Evolutionary conservation across 2,113 vertebrate species (phyloP).

Genomic region (Percina caprodes): DNA sequence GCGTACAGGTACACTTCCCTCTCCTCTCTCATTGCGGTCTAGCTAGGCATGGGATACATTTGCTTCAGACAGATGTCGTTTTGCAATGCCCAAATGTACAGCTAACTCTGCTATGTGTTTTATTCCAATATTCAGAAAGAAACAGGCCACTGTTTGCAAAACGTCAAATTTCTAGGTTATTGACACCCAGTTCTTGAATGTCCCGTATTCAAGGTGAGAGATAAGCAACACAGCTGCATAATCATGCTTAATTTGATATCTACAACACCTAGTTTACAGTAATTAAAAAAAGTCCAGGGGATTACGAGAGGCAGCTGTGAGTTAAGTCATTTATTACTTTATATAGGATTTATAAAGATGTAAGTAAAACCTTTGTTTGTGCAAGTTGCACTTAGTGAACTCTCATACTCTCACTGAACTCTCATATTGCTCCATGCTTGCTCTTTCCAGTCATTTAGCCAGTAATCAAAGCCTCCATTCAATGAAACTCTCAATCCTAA

Average conservation of each 20-base stretch:
- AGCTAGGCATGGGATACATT: not conserved
- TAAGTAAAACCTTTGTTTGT: no score
- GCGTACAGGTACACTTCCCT: not conserved
- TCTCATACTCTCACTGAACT: not conserved
- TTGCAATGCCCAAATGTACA: not conserved
- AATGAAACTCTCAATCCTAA: conserved; percentile 12
- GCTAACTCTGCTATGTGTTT: not conserved
- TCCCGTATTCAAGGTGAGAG: not conserved
- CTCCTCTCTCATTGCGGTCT: not conserved
- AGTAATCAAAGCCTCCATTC: conserved; percentile 39
- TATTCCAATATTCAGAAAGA: not conserved
- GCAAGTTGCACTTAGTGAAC: no score
- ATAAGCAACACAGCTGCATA: not conserved
- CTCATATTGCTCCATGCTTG: conserved; percentile 25
- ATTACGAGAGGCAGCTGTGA: no score
- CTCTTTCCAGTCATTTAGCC: conserved; percentile 24
- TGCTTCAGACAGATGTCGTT: no score
- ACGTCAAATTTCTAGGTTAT: not conserved
- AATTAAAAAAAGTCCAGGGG: no score
- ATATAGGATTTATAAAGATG: no score
- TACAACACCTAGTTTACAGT: no score
- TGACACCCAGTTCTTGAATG: not conserved
- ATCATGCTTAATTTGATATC: not conserved
- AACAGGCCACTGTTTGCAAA: not conserved
- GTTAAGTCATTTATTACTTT: no score